Evolutionary conservation across 2,113 vertebrate genomes (phyloP), one percentile per base, ranked within the genome.

Genomic region (Salvelinus namaycush): DNA sequence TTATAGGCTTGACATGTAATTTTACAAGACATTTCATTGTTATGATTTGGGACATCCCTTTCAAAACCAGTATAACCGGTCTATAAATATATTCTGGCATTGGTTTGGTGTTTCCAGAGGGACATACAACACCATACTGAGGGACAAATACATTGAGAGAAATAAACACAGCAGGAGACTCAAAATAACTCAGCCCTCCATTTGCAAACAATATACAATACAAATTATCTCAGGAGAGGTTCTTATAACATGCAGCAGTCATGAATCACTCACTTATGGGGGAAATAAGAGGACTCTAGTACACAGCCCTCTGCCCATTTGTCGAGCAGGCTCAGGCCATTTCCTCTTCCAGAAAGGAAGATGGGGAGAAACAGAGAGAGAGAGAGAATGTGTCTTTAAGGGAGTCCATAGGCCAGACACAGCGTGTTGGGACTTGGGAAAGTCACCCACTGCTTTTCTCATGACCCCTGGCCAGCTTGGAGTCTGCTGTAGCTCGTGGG

Each of bases 391-490:
- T 73, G 67, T 75, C 90, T 93, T 88, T 91, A 91, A 92, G 89
- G 77, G 76, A 88, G 79, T 85, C 82, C 79, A 62, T 64, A 81
- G 82, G 78, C 81, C 78, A 76, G 74, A 74, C 80, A 0, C 48
- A 89, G 90, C 81, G 59, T 95, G 49, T 27, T 13, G 95, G 93
- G 96, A 97, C 96, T 95, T 96, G 95, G 93, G 96, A 97, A 97
- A 93, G 93, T 90, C 92, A 84, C 89, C 87, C 73, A 87, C 75
- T 86, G 86, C 75, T 89, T 94, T 97, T 96, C 96, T 96, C 96
- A 96, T 90, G 96, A 96, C 96, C 95, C 93, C 73, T 86, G 87
- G 82, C 64, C 89, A 89, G 78, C 81, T 85, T 73, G 71, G 83
- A 87, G 81, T 79, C 85, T 74, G 76, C 87, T 66, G 83, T 79